Evolutionary conservation across 2,113 vertebrate genomes (phyloP), one percentile per base, ranked within the genome.

Genomic region (Pseudorasbora parva): DNA sequence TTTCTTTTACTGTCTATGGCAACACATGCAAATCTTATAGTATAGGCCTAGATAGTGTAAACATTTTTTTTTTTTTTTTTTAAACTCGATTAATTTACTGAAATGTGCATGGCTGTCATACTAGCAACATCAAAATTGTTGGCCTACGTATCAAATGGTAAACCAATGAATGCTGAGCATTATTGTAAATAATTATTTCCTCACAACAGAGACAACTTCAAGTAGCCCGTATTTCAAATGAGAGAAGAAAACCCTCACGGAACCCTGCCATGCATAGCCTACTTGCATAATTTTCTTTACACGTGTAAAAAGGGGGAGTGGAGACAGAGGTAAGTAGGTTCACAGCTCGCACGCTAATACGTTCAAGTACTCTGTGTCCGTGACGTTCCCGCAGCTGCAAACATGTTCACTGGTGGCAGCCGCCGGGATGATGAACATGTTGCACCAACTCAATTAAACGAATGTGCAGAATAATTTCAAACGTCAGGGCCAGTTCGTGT

Each of bases 281-380:
- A 77, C 78, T 87, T 87, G 86, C 86, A 81, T 87, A 87, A 83
- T 88, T 83, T 81, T 80, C 14, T 45, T 62, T 83, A 71, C 84
- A 88, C 86, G 81, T 83, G 86, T 71, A 25, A 37, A 37, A 37
- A 64, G 60, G 81, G 51, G 86, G 76, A 75, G 69, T 66, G 57
- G 68, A 80, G 27, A 49, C 6, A 57, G 33, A 82, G 74, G 17
- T 71, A 77, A 66, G 30, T 57, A 64, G 41, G 59, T 66, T 74
- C 57, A 83, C 23, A 25, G 71, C 76, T 62, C 62, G 49, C 54
- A 37, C n/a, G 23, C 51, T 23, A 7, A n/a, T 21, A 66, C 23
- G 25, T 84, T 77, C 5, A 41, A 56, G 45, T 21, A 14, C 10
- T 19, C 43, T 2, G 49, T 41, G 62, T 66, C 19, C 81, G 23